Conservation (phyloP, 2,888 invertebrate genomes). For the Crossocerus cetratus region DNA sequence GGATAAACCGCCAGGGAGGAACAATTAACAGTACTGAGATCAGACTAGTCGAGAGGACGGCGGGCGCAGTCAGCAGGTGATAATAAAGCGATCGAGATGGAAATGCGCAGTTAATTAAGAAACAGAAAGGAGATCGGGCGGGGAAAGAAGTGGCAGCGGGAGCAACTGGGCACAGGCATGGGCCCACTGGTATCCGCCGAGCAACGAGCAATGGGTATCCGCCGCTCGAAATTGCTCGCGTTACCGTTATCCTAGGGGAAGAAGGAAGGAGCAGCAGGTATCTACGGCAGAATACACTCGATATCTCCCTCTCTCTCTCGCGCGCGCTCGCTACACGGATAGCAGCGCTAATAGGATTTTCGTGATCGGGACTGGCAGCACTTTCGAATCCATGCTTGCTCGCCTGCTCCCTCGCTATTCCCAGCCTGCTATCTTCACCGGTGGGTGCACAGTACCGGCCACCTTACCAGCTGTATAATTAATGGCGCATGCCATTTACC, state of each 20-base stretch:
- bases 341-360: constrained; percentile 45
- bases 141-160: background rate
- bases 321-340: constrained; percentile 13
- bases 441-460: background rate
- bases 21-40: too few relatives aligned
- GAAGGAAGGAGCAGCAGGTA: constrained; percentile 9
- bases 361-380: constrained; percentile 47
- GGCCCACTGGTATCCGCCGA: background rate
- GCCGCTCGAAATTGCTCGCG: constrained; percentile 29
- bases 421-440: background rate
- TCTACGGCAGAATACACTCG: background rate
- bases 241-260: constrained; percentile 13
- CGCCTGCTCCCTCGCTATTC: background rate
- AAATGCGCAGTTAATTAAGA: background rate
- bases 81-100: background rate
- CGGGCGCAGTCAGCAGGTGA: background rate
- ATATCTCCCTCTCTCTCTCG: constrained; percentile 7
- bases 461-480: background rate
- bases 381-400: constrained; percentile 40
- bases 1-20: too few relatives aligned
- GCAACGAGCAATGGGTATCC: background rate
- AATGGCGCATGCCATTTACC: background rate
- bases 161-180: too few relatives aligned
- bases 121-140: background rate
- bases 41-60: too few relatives aligned